Conservation (phyloP, 2,797 vertebrate species). For the Prunella strophiata region DNA sequence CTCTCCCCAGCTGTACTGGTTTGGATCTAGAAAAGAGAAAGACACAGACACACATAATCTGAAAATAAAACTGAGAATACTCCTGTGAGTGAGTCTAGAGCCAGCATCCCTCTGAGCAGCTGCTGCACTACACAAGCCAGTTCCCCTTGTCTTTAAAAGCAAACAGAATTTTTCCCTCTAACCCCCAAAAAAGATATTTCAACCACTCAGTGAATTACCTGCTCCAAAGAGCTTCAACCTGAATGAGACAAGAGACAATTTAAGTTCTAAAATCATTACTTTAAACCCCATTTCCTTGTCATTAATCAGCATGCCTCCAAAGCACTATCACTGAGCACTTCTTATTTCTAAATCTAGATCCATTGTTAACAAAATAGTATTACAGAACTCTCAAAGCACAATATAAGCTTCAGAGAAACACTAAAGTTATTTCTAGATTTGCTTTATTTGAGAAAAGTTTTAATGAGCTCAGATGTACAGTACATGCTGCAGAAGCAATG, state of each 20-base stretch:
- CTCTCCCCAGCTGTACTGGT: constrained; percentile 99
- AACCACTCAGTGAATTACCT: neutral
- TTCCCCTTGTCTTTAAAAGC: neutral
- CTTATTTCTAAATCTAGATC: neutral
- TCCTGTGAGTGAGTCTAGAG: neutral
- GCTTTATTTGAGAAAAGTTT: neutral
- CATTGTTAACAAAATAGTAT: neutral
- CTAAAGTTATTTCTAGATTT: neutral
- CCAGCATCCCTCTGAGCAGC: constrained; percentile 20
- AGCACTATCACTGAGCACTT: neutral
- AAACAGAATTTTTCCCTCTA: neutral
- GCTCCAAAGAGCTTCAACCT: neutral
- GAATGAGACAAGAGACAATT: neutral
- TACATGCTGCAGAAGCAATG: neutral
- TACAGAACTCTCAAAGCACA: neutral
- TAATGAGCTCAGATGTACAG: neutral
- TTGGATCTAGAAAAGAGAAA: constrained; percentile 85
- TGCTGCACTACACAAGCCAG: constrained; percentile 1
- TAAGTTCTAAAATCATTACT: neutral
- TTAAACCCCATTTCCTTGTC: neutral
- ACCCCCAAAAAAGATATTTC: neutral
- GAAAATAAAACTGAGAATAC: constrained; percentile 44
- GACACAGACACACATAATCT: constrained; percentile 42
- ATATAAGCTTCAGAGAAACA: neutral
- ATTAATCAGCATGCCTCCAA: neutral